phyloP scores from a whole-genome alignment of 2,888 invertebrate species.

The Leptinotarsa peninsularis region DNA sequence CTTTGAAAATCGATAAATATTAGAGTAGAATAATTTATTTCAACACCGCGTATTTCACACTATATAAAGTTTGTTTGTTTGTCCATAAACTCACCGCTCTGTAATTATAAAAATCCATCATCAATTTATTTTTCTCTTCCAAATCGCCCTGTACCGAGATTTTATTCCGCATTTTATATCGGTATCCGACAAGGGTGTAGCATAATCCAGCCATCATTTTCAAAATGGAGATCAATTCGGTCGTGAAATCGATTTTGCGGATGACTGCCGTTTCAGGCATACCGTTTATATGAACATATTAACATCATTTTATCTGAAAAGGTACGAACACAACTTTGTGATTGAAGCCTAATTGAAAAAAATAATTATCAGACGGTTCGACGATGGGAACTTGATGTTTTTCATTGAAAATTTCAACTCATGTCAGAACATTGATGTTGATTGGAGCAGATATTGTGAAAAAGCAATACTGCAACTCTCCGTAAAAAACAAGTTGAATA shows the following conservation, averaged over 20 bases:
- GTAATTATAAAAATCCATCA: too few relatives aligned
- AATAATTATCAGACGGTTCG: not conserved
- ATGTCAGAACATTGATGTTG: too few relatives aligned
- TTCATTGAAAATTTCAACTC: too few relatives aligned
- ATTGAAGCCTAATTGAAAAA: constrained; percentile 5
- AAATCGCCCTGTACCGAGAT: not conserved
- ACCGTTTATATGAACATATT: constrained; percentile 11
- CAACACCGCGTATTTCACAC: too few relatives aligned
- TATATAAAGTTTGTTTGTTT: too few relatives aligned
- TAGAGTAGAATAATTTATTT: too few relatives aligned
- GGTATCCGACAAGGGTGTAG: constrained; percentile 2
- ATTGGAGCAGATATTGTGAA: too few relatives aligned
- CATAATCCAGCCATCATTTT: constrained; percentile 10
- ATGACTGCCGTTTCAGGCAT: constrained; percentile 1
- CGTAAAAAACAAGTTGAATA: too few relatives aligned
- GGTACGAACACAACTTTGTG: constrained; percentile 9
- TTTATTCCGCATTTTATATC: constrained; percentile 1
- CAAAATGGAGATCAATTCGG: not conserved
- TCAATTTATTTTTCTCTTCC: not conserved
- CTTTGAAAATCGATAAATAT: too few relatives aligned
- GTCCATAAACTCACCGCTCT: too few relatives aligned
- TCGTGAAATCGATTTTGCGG: constrained; percentile 18
- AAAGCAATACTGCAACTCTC: too few relatives aligned
- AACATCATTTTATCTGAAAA: constrained; percentile 17
- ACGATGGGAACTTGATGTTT: too few relatives aligned